Evolutionary conservation across 2,797 vertebrate genomes (phyloP).

Genomic region (Bradypus variegatus): DNA sequence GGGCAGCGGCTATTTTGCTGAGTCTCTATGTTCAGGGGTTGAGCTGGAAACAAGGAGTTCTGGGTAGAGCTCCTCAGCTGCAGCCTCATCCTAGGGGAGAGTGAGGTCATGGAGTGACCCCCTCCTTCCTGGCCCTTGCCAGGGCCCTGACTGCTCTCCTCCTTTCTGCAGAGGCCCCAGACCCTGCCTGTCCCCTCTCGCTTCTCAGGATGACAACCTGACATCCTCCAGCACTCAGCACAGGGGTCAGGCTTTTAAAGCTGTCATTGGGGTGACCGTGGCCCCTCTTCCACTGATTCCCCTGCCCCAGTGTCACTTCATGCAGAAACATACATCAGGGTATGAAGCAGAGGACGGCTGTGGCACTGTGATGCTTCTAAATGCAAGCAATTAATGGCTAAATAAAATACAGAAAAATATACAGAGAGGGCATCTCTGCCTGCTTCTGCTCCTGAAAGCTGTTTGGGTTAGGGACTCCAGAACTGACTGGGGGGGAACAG

Average conservation of each 20-base stretch:
- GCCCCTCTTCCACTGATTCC: constrained; percentile 21
- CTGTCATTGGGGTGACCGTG: constrained; percentile 53
- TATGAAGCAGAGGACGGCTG: constrained; percentile 53
- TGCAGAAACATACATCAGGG: constrained; percentile 61
- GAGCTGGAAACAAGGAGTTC: constrained; percentile 2
- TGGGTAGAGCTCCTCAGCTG: constrained; percentile 37
- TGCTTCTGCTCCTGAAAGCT: constrained; percentile 7
- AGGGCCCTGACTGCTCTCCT: constrained; percentile 28
- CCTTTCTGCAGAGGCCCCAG: constrained; percentile 37
- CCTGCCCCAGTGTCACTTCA: constrained; percentile 52
- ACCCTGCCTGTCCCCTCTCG: not conserved
- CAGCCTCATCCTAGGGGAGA: constrained; percentile 30
- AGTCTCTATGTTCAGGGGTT: not conserved
- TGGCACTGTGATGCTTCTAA: constrained; percentile 57
- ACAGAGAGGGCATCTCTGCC: constrained; percentile 34
- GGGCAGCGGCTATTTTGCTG: not conserved
- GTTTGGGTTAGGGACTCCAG: not conserved
- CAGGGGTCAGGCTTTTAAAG: constrained; percentile 67
- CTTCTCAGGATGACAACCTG: constrained; percentile 54
- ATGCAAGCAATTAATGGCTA: constrained; percentile 62
- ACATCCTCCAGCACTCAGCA: constrained; percentile 41
- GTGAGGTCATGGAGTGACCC: not conserved
- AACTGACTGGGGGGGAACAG: not conserved
- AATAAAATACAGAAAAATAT: constrained; percentile 63
- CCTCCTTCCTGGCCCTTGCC: constrained; percentile 16